Evolutionary conservation across 2,888 invertebrate species (phyloP).

Genomic region (Dinocampus coccinellae): DNA sequence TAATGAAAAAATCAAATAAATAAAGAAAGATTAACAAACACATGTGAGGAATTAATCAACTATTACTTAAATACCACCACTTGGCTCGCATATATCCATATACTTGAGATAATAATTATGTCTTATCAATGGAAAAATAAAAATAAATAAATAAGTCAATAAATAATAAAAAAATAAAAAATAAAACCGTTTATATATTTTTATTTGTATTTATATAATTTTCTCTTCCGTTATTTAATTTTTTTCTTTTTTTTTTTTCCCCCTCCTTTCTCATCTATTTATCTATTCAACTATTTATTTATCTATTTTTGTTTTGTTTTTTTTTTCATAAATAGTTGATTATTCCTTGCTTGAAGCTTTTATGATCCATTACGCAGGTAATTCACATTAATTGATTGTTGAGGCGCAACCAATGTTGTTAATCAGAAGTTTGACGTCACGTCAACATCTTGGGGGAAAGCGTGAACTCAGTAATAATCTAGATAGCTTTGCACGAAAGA

Average conservation of each 20-base stretch:
- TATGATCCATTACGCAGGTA: slow-evolving; percentile 26
- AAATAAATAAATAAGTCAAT: no score
- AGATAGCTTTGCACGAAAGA: neutral
- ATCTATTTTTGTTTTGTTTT: neutral
- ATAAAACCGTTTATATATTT: no score
- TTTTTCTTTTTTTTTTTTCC: neutral
- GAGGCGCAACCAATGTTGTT: slow-evolving; percentile 2
- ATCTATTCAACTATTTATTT: neutral
- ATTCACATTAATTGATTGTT: slow-evolving; percentile 24
- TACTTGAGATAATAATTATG: slow-evolving; percentile 4
- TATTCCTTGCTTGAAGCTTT: slow-evolving; percentile 11
- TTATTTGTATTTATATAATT: neutral
- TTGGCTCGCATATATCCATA: no score
- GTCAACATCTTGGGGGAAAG: slow-evolving; percentile 19
- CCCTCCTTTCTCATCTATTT: neutral
- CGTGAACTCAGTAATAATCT: slow-evolving; percentile 9
- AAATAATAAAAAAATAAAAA: no score
- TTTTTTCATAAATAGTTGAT: neutral
- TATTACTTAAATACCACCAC: slow-evolving; percentile 3
- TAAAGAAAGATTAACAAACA: neutral
- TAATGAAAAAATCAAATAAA: neutral
- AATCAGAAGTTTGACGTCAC: slow-evolving; percentile 25
- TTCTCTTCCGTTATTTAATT: neutral
- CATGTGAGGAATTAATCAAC: slow-evolving; percentile 26
- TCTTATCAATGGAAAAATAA: neutral